Percentiles rank a stretch among this genome's conserved stretches.
Evolutionary conservation across 2,113 vertebrate species (phyloP).

Genomic region (Stigmatopora argus): DNA sequence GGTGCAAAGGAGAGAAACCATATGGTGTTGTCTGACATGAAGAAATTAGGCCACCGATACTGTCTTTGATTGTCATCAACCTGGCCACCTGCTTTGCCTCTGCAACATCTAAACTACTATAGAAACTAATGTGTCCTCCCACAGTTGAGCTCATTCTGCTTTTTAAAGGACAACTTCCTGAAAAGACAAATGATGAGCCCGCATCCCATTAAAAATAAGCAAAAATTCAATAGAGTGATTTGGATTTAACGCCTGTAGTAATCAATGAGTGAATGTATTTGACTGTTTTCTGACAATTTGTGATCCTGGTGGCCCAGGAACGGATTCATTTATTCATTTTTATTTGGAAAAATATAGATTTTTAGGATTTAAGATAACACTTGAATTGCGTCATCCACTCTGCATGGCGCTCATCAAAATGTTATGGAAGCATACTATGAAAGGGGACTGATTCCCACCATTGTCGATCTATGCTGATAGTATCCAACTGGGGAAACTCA

Average conservation of each 20-base stretch:
- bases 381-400: neutral
- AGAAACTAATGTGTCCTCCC: constrained; percentile 7
- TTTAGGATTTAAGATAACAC: neutral
- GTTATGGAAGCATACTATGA: neutral
- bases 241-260: neutral
- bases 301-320: neutral
- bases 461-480: neutral
- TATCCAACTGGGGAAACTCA: neutral
- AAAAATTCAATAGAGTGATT: neutral
- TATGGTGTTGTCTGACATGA: constrained; percentile 77
- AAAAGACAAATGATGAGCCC: constrained; percentile 22
- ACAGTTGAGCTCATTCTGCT: constrained; percentile 36
- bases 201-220: constrained; percentile 12
- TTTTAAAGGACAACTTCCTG: constrained; percentile 34
- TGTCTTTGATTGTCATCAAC: constrained; percentile 75
- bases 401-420: neutral
- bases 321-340: neutral
- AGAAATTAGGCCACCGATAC: constrained; percentile 75
- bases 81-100: constrained; percentile 66
- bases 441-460: neutral
- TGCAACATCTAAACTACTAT: constrained; percentile 41
- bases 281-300: neutral
- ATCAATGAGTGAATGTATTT: neutral
- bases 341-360: neutral
- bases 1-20: constrained; percentile 67